Conservation (phyloP, 1,140 invertebrate species). For the Battus philenor region DNA sequence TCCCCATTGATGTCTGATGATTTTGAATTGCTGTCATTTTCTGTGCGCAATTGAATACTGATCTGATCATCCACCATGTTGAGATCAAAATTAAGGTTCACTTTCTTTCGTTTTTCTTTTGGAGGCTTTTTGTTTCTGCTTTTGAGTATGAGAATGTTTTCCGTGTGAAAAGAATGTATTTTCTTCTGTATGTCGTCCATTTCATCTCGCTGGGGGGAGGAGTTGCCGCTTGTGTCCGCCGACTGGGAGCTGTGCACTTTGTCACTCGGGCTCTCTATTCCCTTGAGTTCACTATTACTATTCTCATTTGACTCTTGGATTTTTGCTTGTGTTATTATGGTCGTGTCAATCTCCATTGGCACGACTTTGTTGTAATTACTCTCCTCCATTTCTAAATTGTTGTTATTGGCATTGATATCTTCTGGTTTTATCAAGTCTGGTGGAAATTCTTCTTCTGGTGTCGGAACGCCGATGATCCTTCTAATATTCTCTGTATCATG, state of each 20-base stretch:
- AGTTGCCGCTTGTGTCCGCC: constrained; percentile 70
- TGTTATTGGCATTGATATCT: constrained; percentile 47
- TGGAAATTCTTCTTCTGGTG: constrained; percentile 49
- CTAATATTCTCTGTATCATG: constrained; percentile 60
- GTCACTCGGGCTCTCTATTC: constrained; percentile 50
- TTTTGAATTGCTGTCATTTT: constrained; percentile 41
- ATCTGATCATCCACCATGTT: constrained; percentile 75
- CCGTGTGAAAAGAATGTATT: constrained; percentile 77
- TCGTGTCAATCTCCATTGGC: constrained; percentile 66
- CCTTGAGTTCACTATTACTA: constrained; percentile 38
- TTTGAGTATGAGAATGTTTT: constrained; percentile 77
- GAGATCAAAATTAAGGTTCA: constrained; percentile 72
- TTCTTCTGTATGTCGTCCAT: constrained; percentile 78
- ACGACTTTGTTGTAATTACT: constrained; percentile 56
- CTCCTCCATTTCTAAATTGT: constrained; percentile 52
- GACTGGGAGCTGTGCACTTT: constrained; percentile 63
- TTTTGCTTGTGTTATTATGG: constrained; percentile 50
- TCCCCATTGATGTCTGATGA: constrained; percentile 53
- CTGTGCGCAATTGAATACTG: constrained; percentile 67
- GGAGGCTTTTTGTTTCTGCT: constrained; percentile 77
- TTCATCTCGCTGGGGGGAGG: constrained; percentile 71
- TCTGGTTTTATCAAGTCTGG: constrained; percentile 46
- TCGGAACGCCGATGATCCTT: constrained; percentile 63
- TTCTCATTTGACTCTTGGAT: constrained; percentile 50
- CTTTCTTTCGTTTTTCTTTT: constrained; percentile 74